Percentiles rank a stretch among this genome's conserved stretches.
These are phyloP conservation scores for Butorides virescens DNA, from an alignment of 2,113 vertebrate genomes.

Conservation along the genomic window DNA sequence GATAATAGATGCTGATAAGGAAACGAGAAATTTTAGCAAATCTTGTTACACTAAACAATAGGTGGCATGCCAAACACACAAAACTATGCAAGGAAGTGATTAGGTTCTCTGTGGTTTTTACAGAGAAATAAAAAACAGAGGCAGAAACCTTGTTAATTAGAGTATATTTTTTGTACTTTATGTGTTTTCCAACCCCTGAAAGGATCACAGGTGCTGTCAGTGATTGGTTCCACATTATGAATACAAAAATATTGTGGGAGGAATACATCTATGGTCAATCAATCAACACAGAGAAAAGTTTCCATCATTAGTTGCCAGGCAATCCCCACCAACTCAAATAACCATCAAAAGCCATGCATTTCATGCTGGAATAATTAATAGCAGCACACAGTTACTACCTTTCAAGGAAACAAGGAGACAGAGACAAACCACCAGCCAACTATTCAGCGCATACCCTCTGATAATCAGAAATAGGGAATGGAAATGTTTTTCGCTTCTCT, in stretches of 20 bases:
- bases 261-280: background rate
- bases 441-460: background rate
- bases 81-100: background rate
- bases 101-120: background rate
- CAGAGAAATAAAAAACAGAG: background rate
- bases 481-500: background rate
- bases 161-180: background rate
- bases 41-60: background rate
- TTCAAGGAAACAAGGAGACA: background rate
- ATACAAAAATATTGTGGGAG: background rate
- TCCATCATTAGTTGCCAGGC: background rate
- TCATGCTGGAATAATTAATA: background rate
- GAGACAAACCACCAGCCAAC: background rate
- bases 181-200: background rate
- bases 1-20: background rate
- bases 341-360: slow-evolving; percentile 14
- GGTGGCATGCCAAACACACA: background rate
- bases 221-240: background rate
- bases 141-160: background rate
- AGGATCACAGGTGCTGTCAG: background rate
- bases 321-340: slow-evolving; percentile 21
- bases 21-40: background rate
- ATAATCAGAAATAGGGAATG: background rate
- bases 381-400: background rate
- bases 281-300: background rate